Evolutionary conservation across 1,140 invertebrate genomes (phyloP), one percentile per base, ranked within the genome.

Genomic region (Protaetia brevitarsis): DNA sequence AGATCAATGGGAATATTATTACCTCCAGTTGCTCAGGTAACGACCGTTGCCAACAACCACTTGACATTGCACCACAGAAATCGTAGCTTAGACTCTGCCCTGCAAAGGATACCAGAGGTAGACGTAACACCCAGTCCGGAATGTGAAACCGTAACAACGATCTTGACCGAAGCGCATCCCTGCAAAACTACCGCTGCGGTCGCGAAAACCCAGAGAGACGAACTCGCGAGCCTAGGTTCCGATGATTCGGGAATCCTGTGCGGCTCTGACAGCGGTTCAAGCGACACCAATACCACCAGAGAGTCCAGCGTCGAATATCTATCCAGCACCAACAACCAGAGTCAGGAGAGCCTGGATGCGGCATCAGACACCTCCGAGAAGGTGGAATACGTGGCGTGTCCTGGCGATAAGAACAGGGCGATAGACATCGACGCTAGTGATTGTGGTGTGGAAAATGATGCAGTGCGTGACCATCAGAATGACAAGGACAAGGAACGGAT

Each of bases 211-310:
- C 79, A 87, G 71, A 81, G 85, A 29, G 87, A 88, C 69, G 88
- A 90, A 77, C 81, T 89, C 34, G 87, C 87, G 26, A 89, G 88
- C 72, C 78, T 92, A 6, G 92, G 91, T 11, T 94, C 92, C 0
- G 92, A 94, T 76, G 93, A 95, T 78, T 94, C 92, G 11, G 86
- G 86, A 31, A 94, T 92, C 71, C 84, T 91, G 69, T 92, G 89
- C 77, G 87, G 85, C 71, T 90, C 85, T 10, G 87, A 87, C 65
- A 87, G 79, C 67, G 82, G 82, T 19, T 80, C 79, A 11, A 82
- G 79, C 64, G 82, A 80, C 37, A 70, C 67, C n/a, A 72, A 65
- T 37, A 63, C 66, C 16, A 78, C 76, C 2, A 58, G 74, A 7
- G 76, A 78, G 60, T 77, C 76, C 23, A 74, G 80, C 56, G 80